A percentile compares a stretch with the other conserved stretches of the same genome.
These are phyloP conservation scores for Opisthograptis luteolata DNA, from an alignment of 2,888 invertebrate genomes.

Conservation along the genomic window DNA sequence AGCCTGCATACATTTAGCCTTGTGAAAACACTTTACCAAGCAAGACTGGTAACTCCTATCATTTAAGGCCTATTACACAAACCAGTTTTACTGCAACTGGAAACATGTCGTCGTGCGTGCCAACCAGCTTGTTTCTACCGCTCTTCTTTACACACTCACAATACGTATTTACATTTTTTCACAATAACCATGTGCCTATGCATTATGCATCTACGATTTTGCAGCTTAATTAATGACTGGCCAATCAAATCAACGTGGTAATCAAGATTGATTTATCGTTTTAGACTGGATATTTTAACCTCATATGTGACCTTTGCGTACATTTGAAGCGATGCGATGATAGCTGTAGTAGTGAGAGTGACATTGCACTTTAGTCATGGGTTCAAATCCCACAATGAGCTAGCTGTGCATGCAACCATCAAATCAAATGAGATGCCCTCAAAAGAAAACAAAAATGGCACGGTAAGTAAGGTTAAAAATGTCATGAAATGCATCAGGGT, in stretches of 20 bases:
- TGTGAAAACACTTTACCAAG: constrained; percentile 10
- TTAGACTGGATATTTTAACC: constrained; percentile 23
- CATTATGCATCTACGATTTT: constrained; percentile 23
- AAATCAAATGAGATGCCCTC: too few relatives aligned
- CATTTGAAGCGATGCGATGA: too few relatives aligned
- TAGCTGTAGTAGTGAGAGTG: too few relatives aligned
- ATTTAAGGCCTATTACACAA: constrained; percentile 57
- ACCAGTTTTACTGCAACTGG: constrained; percentile 71
- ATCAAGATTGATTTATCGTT: constrained; percentile 18
- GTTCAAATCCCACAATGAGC: too few relatives aligned
- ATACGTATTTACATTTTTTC: constrained; percentile 56
- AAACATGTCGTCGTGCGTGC: constrained; percentile 79
- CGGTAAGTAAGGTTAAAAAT: too few relatives aligned
- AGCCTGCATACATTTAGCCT: too few relatives aligned
- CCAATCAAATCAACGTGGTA: constrained; percentile 15
- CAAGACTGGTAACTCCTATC: constrained; percentile 18
- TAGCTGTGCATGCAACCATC: too few relatives aligned
- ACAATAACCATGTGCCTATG: constrained; percentile 29
- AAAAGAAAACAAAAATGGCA: too few relatives aligned
- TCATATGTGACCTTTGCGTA: constrained; percentile 4
- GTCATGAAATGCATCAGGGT: too few relatives aligned
- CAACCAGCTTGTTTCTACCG: constrained; percentile 62
- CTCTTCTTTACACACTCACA: constrained; percentile 59
- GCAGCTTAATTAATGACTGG: constrained; percentile 12
- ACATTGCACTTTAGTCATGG: too few relatives aligned